These are phyloP conservation scores for Oxystoma pomonae DNA, from an alignment of 2,888 invertebrate genomes.

Conservation along the genomic window DNA sequence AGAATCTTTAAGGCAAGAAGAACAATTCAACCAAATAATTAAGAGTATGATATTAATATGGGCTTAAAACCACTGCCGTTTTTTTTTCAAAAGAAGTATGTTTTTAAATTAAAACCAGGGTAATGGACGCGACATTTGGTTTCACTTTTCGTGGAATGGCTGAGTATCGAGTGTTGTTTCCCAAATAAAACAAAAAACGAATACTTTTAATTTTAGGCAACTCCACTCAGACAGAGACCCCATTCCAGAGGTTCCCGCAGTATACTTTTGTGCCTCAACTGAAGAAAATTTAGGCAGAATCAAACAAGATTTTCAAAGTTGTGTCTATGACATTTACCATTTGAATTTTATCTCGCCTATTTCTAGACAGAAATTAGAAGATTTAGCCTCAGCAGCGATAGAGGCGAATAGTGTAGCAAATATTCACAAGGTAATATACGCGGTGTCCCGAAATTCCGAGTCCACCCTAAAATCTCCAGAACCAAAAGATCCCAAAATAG, in stretches of 20 bases:
- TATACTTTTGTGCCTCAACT: conserved; percentile 95
- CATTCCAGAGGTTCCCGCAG: conserved; percentile 98
- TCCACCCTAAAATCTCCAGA: too few relatives aligned
- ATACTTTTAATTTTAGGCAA: conserved; percentile 57
- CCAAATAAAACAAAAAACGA: not conserved
- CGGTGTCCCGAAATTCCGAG: too few relatives aligned
- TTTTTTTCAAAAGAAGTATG: too few relatives aligned
- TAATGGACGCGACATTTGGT: too few relatives aligned
- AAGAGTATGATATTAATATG: too few relatives aligned
- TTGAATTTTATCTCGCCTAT: conserved; percentile 96
- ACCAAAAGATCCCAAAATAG: too few relatives aligned
- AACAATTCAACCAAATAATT: too few relatives aligned
- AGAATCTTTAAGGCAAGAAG: too few relatives aligned
- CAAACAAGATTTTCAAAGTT: conserved; percentile 82
- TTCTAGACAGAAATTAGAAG: conserved; percentile 89
- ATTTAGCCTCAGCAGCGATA: conserved; percentile 88
- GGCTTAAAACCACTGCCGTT: too few relatives aligned
- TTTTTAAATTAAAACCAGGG: too few relatives aligned
- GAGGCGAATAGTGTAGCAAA: conserved; percentile 87
- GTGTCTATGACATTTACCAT: conserved; percentile 91
- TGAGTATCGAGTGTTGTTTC: not conserved
- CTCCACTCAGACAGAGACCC: conserved; percentile 83
- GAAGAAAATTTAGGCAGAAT: conserved; percentile 95
- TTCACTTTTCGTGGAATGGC: not conserved
- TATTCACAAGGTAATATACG: conserved; percentile 75